Evolutionary conservation across 2,888 invertebrate genomes (phyloP).

Genomic region (Lycaena phlaeas): DNA sequence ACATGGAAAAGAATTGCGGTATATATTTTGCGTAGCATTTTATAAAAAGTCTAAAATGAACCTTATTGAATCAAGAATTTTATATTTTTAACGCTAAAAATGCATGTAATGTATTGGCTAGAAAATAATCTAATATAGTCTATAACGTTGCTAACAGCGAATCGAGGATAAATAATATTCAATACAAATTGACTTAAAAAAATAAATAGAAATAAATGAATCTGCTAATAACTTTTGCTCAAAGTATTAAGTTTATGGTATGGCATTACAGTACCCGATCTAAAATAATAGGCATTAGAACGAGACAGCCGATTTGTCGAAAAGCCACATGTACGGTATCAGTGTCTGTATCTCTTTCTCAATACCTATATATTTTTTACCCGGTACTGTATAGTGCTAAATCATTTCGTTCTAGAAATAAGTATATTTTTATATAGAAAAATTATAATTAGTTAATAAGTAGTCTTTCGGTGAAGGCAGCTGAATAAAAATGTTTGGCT

Average conservation of each 20-base stretch:
- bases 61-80: not conserved
- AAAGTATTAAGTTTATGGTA: no score
- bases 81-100: not conserved
- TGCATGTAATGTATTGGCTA: not conserved
- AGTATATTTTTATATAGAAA: constrained; percentile 6
- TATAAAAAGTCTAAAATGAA: not conserved
- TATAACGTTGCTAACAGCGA: not conserved
- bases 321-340: no score
- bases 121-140: not conserved
- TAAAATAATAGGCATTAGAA: no score
- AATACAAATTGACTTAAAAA: no score
- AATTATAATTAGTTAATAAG: constrained; percentile 7
- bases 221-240: no score
- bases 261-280: no score
- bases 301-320: no score
- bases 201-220: no score
- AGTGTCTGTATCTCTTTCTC: no score
- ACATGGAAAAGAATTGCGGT: constrained; percentile 1
- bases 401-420: constrained; percentile 1
- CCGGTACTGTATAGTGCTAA: no score
- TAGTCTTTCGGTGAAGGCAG: constrained; percentile 40
- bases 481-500: constrained; percentile 48
- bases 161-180: not conserved
- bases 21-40: not conserved
- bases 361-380: no score